Evolutionary conservation across 2,888 invertebrate species (phyloP), one percentile per base, ranked within the genome.

Genomic region (Nomada goodeniana): DNA sequence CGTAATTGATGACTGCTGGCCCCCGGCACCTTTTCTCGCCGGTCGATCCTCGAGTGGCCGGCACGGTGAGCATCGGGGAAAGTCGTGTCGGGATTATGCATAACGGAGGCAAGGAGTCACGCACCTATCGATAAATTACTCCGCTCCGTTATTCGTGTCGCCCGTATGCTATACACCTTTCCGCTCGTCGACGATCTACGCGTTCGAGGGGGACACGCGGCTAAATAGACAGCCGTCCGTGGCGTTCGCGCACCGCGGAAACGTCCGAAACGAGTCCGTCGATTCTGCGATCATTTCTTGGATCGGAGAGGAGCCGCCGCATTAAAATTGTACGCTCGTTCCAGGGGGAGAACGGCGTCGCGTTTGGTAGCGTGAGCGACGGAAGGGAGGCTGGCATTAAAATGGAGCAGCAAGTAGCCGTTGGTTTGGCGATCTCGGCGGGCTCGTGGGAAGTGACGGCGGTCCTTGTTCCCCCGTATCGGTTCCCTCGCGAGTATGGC

Each of bases 1-100:
- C 88, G 90, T 90, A 92, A 92, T 92, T 92, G 92, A 92, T 92
- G 92, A 91, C 90, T 91, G 80, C 82, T 83, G 89, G 76, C 84
- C 86, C 82, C 15, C 83, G 83, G 80, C 78, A 76, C 80, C 82
- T 85, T 83, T 88, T 76, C 69, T 50, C 83, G 61, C 57, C 50
- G 23, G 29, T 76, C 55, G 73, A 79, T 72, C 63, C 78, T 90
- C 89, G 87, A 91, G 91, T 91, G 90, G 87, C 50, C 52, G 42
- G 15, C 68, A 36, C 70, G 69, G 52, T 76, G 53, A 65, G 69
- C 15, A 64, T 44, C 44, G 11, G 60, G 71, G 70, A 53, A 63
- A 73, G 67, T 29, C 67, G 78, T 80, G 85, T 80, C 80, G 55
- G 52, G 76, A 84, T 80, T 88, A 86, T 86, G 79, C 83, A 86